Conservation (phyloP, 2,888 invertebrate species). For the Oegoconia quadripuncta region DNA sequence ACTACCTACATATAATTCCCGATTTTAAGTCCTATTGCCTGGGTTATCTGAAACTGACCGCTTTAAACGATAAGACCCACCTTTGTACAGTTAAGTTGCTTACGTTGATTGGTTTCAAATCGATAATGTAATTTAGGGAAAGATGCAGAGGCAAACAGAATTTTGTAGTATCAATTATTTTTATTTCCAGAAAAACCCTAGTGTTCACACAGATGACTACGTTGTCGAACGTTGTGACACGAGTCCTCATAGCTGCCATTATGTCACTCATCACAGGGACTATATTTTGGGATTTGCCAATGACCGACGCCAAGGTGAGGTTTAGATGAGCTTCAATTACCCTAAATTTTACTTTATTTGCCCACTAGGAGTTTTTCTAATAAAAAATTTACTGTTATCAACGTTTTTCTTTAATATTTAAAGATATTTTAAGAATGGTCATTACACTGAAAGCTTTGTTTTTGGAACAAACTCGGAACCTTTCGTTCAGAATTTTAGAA, state of each 20-base stretch:
- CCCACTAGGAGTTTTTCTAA: not conserved
- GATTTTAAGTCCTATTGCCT: no score
- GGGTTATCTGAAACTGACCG: no score
- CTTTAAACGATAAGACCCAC: no score
- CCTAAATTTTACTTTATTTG: not conserved
- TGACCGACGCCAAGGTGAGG: conserved; percentile 81
- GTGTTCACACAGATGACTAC: conserved; percentile 93
- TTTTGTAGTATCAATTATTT: not conserved
- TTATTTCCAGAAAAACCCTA: conserved; percentile 75
- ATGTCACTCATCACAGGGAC: conserved; percentile 91
- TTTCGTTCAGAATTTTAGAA: no score
- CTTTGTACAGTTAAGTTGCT: no score
- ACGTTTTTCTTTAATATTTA: no score
- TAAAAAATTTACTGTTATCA: no score
- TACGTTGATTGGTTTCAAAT: no score
- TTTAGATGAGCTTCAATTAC: not conserved
- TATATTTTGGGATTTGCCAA: conserved; percentile 93
- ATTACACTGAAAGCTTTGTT: no score
- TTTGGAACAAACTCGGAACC: no score
- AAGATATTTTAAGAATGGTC: no score
- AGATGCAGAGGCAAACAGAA: not conserved
- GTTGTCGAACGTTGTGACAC: conserved; percentile 86
- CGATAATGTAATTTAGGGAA: not conserved
- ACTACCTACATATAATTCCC: no score
- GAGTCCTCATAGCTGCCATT: conserved; percentile 88